Percentiles rank a stretch among this genome's conserved stretches.
These are phyloP conservation scores for Philereme vetulata DNA, from an alignment of 2,888 invertebrate species.

Conservation along the genomic window DNA sequence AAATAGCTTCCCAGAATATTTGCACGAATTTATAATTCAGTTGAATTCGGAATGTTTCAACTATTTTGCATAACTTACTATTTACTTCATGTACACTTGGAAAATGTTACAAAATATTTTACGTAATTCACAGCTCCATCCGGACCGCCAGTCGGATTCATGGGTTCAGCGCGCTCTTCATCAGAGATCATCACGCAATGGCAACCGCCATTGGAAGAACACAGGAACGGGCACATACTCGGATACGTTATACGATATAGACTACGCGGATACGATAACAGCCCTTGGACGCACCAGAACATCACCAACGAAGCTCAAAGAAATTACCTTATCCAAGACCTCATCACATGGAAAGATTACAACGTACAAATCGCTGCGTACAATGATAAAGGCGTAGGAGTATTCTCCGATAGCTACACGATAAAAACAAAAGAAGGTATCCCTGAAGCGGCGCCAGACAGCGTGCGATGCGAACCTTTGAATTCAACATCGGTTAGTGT, in stretches of 20 bases:
- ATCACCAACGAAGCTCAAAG: conserved; percentile 96
- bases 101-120: conserved; percentile 1
- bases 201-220: conserved; percentile 97
- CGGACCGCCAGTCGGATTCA: conserved; percentile 96
- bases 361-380: conserved; percentile 98
- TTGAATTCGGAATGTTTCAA: background rate
- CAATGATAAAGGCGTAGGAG: conserved; percentile 97
- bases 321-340: conserved; percentile 93
- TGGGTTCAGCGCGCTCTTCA: conserved; percentile 96
- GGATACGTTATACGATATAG: conserved; percentile 97
- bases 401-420: conserved; percentile 94
- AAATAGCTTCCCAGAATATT: conserved; percentile 6
- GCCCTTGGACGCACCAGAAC: conserved; percentile 96
- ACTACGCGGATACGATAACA: conserved; percentile 94
- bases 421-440: conserved; percentile 98
- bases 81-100: background rate
- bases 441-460: conserved; percentile 95
- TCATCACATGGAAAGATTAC: conserved; percentile 99
- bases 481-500: conserved; percentile 94
- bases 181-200: conserved; percentile 98
- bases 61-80: background rate
- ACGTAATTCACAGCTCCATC: conserved; percentile 90
- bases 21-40: conserved; percentile 7
- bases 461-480: conserved; percentile 88
- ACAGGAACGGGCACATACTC: conserved; percentile 96